phyloP scores from a whole-genome alignment of 2,888 invertebrate species.

The Brachyptera putata region DNA sequence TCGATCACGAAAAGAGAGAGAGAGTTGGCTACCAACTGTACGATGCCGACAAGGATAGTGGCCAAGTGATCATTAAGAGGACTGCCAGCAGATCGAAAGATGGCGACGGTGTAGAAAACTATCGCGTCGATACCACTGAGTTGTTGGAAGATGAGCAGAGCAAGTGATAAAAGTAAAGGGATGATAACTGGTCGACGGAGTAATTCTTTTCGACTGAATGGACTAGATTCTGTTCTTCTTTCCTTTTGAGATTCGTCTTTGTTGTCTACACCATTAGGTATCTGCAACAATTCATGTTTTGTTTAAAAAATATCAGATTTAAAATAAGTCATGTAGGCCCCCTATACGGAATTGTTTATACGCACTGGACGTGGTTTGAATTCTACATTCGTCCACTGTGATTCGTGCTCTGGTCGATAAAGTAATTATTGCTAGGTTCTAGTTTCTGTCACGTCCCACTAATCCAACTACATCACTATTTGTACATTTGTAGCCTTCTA shows the following conservation, averaged over 20 bases:
- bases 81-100: constrained; percentile 53
- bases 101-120: constrained; percentile 56
- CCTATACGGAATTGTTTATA: too few relatives aligned
- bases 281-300: too few relatives aligned
- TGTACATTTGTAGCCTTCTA: too few relatives aligned
- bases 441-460: too few relatives aligned
- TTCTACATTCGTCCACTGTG: too few relatives aligned
- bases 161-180: constrained; percentile 50
- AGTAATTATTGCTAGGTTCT: too few relatives aligned
- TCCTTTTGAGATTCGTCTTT: neutral
- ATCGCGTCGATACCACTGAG: constrained; percentile 57
- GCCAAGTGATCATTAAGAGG: constrained; percentile 51
- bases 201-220: constrained; percentile 30
- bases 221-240: neutral
- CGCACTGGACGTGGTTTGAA: too few relatives aligned
- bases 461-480: too few relatives aligned
- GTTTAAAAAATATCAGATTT: too few relatives aligned
- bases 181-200: constrained; percentile 38
- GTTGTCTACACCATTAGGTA: neutral
- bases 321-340: too few relatives aligned
- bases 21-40: constrained; percentile 52
- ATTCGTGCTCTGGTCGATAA: too few relatives aligned
- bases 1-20: constrained; percentile 56
- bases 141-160: constrained; percentile 55
- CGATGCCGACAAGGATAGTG: constrained; percentile 53